Evolutionary conservation across 1,140 invertebrate genomes (phyloP), one percentile per base, ranked within the genome.

Genomic region (Apolygus lucorum): DNA sequence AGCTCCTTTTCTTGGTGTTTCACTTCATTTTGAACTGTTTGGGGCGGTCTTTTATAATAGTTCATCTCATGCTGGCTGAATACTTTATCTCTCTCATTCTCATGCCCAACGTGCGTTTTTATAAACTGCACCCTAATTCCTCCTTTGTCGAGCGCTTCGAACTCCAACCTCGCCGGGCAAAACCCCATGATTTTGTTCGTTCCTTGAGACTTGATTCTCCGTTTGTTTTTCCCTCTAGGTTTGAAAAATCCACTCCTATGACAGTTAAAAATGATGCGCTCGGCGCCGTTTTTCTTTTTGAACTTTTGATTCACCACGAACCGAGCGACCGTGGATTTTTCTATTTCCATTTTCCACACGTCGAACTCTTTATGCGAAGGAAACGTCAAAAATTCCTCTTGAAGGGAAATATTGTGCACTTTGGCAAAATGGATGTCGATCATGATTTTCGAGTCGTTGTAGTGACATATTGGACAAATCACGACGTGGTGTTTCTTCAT

Each of bases 141-240:
- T 2, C 52, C 67, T 26, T 59, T 22, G 1, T 49, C 49, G 42
- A 28, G 25, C 11, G 52, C 27, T 54, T 54, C 49, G 27, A 52
- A 27, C 27, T 52, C 63, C 8, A 70, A 29, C 8, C 28, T 21
- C 24, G 68, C 59, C 24, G 68, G 68, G 22, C 68, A 70, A 63
- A 64, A 70, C 21, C 62, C 68, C n/a, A 28, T 70, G 4, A 70
- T 64, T 64, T 70, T 63, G 29, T 29, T 63, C 17, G 68, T 63
- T 14, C 28, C 54, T 27, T 28, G 11, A 8, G 34, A 25, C 13
- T 64, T 64, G 13, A 42, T n/a, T 25, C 22, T 63, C 1, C 68
- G 27, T 25, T 64, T 70, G n/a, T 42, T 29, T 21, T 24, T 49
- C 11, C n/a, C 62, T 28, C 63, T 64, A 8, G 68, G 34, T 28